These are phyloP conservation scores for Sebastes nivosus DNA, from an alignment of 2,797 vertebrate genomes.

Conservation along the genomic window DNA sequence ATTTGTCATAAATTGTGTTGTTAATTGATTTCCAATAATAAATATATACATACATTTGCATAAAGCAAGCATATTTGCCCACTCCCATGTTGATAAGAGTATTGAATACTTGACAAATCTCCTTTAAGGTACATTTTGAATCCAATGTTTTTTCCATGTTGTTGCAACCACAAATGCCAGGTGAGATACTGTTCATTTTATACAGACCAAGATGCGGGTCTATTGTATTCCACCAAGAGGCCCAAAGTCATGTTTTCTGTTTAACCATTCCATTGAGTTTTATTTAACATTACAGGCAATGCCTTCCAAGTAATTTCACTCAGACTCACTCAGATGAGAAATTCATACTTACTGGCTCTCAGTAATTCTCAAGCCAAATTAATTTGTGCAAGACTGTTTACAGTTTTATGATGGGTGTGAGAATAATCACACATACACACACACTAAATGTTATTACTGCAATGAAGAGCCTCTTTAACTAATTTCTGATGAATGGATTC, in stretches of 20 bases:
- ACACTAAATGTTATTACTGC: conserved; percentile 29
- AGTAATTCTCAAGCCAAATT: conserved; percentile 31
- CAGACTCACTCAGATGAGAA: conserved; percentile 23
- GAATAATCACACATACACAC: background rate
- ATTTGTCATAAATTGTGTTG: too few species aligned
- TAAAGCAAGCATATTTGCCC: too few species aligned
- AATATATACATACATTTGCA: too few species aligned
- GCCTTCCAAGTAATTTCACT: background rate
- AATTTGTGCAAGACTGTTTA: conserved; percentile 31
- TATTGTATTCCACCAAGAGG: background rate
- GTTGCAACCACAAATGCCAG: conserved; percentile 1
- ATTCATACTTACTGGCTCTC: conserved; percentile 25
- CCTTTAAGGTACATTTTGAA: too few species aligned
- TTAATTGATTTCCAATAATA: too few species aligned
- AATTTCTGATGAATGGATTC: conserved; percentile 27
- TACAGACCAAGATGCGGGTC: background rate
- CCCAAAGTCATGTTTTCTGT: background rate
- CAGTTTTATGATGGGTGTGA: conserved; percentile 31
- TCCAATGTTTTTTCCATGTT: background rate
- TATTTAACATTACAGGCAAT: conserved; percentile 5
- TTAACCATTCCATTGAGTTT: background rate
- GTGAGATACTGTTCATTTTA: background rate
- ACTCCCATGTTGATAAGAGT: too few species aligned
- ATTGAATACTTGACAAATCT: too few species aligned
- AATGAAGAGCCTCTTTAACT: conserved; percentile 32